These are phyloP conservation scores for Cairina moschata DNA, from an alignment of 2,113 vertebrate species.

Conservation along the genomic window DNA sequence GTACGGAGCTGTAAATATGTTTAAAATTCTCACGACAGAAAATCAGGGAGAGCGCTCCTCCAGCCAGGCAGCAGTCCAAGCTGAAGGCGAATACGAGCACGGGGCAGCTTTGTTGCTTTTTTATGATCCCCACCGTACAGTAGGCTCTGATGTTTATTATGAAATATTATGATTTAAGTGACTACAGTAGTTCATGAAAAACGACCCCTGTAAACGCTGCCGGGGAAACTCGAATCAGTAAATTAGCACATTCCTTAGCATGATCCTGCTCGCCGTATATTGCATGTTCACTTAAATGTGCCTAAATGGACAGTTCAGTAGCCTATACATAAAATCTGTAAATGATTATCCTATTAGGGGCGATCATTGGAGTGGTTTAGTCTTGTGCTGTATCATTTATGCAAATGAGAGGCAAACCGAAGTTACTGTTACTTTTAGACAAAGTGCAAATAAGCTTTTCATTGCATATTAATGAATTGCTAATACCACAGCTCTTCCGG, in stretches of 20 bases:
- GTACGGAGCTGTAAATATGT: neutral
- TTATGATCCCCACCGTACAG: slow-evolving; percentile 30
- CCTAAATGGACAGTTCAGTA: slow-evolving; percentile 60
- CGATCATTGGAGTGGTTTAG: slow-evolving; percentile 16
- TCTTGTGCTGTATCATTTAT: slow-evolving; percentile 53
- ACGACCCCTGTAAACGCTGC: slow-evolving; percentile 56
- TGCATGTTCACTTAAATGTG: slow-evolving; percentile 32
- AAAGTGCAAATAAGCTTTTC: slow-evolving; percentile 74
- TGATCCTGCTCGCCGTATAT: neutral
- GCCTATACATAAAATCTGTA: slow-evolving; percentile 47
- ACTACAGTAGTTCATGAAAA: slow-evolving; percentile 62
- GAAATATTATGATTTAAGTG: slow-evolving; percentile 72
- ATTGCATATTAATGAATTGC: slow-evolving; percentile 74
- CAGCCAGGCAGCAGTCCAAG: neutral
- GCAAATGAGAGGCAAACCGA: slow-evolving; percentile 51
- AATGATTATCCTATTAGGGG: slow-evolving; percentile 57
- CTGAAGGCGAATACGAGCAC: neutral
- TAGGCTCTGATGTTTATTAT: slow-evolving; percentile 55
- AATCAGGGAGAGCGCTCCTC: neutral
- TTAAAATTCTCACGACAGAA: neutral
- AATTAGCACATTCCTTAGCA: slow-evolving; percentile 60
- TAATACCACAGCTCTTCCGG: slow-evolving; percentile 54
- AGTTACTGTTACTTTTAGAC: slow-evolving; percentile 73
- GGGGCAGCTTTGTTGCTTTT: slow-evolving; percentile 7
- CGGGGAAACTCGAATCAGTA: slow-evolving; percentile 45